Evolutionary conservation across 2,113 vertebrate species (phyloP), one percentile per base, ranked within the genome.

Genomic region (Menidia beryllina): DNA sequence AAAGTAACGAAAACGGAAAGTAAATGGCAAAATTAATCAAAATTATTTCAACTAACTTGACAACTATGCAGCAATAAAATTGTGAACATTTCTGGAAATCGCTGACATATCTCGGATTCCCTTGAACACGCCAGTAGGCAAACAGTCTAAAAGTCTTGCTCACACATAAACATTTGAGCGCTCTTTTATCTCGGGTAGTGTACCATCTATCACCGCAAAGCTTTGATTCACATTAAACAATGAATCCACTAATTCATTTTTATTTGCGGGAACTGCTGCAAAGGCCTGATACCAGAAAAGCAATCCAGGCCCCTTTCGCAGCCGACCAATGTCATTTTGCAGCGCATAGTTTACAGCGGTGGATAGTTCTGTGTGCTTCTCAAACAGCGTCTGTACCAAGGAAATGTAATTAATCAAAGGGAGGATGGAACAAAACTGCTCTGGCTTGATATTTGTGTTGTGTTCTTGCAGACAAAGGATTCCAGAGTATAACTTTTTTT

Each of bases 361-460:
- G 19, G 24, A 3, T 19, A 21, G 2, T 72, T 80, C 65, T 11
- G 43, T 69, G 39, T 24, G 15, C 24, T 26, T 71, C 43, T 72
- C 19, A 36, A 51, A 34, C 24, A 21, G 41, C 1, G 57, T 66
- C 34, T 36, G 20, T 64, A 41, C 43, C 11, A 8, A 6, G 5
- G 34, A 68, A 65, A 57, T 30, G 19, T 23, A 77, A 85, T 73
- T 21, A 72, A 75, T 81, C 77, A 77, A 62, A 49, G 3, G 2
- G 25, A 64, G 15, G 15, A 47, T 36, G 17, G 17, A 39, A 51
- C 47, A n/a, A 57, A 62, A 74, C 30, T 67, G 27, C 13, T 14
- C 8, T 36, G 30, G 27, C 38, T 45, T 65, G 17, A 2, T 10
- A 58, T 4, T 30, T 67, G 17, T 24, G 21, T 50, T 49, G 48